Conservation (phyloP, 2,797 vertebrate genomes). For the Anisognathus igniventris region DNA sequence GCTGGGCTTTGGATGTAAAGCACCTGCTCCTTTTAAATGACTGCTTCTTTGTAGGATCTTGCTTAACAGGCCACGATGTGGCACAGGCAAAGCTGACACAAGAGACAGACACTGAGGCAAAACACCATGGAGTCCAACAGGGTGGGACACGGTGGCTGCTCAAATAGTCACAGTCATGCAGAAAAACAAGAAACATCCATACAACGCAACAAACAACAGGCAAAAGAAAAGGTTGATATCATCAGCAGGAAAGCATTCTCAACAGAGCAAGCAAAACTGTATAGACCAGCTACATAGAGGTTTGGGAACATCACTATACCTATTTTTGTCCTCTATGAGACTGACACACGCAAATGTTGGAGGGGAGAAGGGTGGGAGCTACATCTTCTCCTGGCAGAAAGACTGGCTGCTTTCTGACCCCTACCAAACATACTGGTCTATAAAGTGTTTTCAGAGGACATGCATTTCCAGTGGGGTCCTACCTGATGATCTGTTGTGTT, state of each 20-base stretch:
- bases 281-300: conserved; percentile 71
- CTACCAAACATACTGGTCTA: conserved; percentile 66
- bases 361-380: conserved; percentile 51
- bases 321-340: conserved; percentile 46
- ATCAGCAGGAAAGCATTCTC: conserved; percentile 75
- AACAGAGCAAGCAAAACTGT: conserved; percentile 70
- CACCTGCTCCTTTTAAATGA: conserved; percentile 70
- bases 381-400: conserved; percentile 64
- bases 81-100: conserved; percentile 73
- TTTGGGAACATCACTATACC: conserved; percentile 48
- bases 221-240: conserved; percentile 76
- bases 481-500: conserved; percentile 91
- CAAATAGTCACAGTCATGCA: conserved; percentile 72
- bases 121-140: conserved; percentile 71
- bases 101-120: conserved; percentile 73
- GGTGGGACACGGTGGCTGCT: conserved; percentile 66
- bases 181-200: conserved; percentile 70
- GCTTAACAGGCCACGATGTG: conserved; percentile 68
- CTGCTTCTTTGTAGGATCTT: conserved; percentile 68
- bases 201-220: conserved; percentile 73
- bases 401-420: conserved; percentile 47
- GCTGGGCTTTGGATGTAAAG: conserved; percentile 67
- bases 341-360: conserved; percentile 59
- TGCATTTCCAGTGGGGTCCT: conserved; percentile 73
- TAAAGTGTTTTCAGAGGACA: conserved; percentile 56